A percentile compares a stretch with the other conserved stretches of the same genome.
Evolutionary conservation across 1,140 invertebrate genomes (phyloP).

Genomic region (Rhagoletis zephyria): DNA sequence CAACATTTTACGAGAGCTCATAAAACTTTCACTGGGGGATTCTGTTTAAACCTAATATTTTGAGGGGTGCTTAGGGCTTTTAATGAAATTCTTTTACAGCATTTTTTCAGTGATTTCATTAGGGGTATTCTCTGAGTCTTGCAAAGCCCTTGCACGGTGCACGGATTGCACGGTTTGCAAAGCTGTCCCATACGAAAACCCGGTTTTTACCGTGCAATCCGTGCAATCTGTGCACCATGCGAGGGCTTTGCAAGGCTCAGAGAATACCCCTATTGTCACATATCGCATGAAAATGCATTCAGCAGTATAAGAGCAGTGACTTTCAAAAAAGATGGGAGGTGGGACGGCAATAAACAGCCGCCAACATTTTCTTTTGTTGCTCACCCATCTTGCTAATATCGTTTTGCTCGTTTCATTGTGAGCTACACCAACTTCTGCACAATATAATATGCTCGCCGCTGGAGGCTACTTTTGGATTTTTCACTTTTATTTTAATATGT

Average conservation of each 20-base stretch:
- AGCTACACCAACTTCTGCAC: slow-evolving; percentile 18
- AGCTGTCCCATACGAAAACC: too few species aligned
- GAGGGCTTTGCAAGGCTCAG: too few species aligned
- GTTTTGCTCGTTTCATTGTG: background rate
- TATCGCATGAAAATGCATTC: slow-evolving; percentile 21
- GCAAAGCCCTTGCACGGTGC: too few species aligned
- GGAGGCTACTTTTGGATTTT: slow-evolving; percentile 11
- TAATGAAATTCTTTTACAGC: slow-evolving; percentile 25
- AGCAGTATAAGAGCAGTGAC: slow-evolving; percentile 35
- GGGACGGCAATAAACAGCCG: slow-evolving; percentile 32
- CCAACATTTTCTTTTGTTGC: background rate
- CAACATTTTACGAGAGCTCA: slow-evolving; percentile 30
- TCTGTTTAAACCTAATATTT: slow-evolving; percentile 10
- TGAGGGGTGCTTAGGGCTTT: slow-evolving; percentile 33
- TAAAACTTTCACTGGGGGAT: slow-evolving; percentile 39
- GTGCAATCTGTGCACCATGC: too few species aligned
- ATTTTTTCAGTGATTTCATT: background rate
- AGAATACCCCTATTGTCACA: too few species aligned
- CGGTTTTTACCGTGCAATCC: too few species aligned
- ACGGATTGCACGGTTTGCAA: too few species aligned
- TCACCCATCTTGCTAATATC: background rate
- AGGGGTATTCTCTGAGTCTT: too few species aligned
- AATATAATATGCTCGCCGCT: slow-evolving; percentile 25
- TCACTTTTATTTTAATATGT: slow-evolving; percentile 3
- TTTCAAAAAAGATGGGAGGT: slow-evolving; percentile 9